Percentiles rank a stretch among this genome's conserved stretches.
These are phyloP conservation scores for Thomomys bottae DNA, from an alignment of 2,113 vertebrate species.

Conservation along the genomic window DNA sequence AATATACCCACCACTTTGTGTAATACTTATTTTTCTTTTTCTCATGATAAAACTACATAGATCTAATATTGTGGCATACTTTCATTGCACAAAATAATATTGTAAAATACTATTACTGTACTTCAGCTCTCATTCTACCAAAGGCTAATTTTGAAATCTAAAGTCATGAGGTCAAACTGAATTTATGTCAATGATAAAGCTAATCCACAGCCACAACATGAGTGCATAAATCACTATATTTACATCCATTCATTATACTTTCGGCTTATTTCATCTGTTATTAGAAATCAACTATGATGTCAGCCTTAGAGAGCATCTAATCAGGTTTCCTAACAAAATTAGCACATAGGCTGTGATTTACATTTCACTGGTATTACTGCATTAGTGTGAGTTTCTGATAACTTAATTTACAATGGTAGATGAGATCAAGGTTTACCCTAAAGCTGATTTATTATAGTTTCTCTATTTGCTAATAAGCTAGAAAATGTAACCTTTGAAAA, in stretches of 20 bases:
- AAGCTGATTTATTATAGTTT: constrained; percentile 45
- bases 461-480: constrained; percentile 52
- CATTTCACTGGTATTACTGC: constrained; percentile 33
- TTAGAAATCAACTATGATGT: not conserved
- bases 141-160: not conserved
- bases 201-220: constrained; percentile 15
- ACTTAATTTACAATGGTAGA: constrained; percentile 56
- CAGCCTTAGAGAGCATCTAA: not conserved
- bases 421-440: constrained; percentile 4
- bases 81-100: not conserved
- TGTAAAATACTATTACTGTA: not conserved
- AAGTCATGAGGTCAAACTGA: constrained; percentile 18
- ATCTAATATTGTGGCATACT: not conserved
- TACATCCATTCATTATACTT: not conserved
- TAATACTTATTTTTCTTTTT: not conserved
- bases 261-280: constrained; percentile 24
- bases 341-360: not conserved
- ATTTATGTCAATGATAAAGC: constrained; percentile 13
- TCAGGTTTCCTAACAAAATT: constrained; percentile 64
- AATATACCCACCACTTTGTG: too few species aligned
- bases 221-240: constrained; percentile 1
- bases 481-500: constrained; percentile 23
- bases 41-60: not conserved
- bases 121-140: constrained; percentile 21
- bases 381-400: constrained; percentile 45